phyloP scores from a whole-genome alignment of 2,888 invertebrate genomes.

The Cryptocephalus primarius region DNA sequence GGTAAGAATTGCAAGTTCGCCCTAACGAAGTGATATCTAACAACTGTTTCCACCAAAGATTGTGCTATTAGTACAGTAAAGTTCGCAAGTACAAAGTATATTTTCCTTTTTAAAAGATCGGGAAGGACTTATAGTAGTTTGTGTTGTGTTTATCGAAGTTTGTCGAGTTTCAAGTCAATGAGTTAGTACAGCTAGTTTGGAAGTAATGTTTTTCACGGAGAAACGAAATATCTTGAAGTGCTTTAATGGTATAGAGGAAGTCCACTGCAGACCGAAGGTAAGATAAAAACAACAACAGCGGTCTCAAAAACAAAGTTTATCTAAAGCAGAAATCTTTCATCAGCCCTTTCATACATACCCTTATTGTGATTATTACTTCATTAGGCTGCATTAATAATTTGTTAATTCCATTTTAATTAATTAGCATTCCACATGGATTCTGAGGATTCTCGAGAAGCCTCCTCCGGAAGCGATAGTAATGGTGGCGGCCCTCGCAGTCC shows the following conservation, averaged over 20 bases:
- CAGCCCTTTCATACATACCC: conserved; percentile 1
- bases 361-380: not conserved
- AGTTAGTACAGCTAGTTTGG: conserved; percentile 16
- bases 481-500: conserved; percentile 22
- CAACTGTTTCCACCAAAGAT: not conserved
- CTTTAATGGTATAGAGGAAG: conserved; percentile 35
- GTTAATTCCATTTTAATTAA: conserved; percentile 11
- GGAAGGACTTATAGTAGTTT: conserved; percentile 37
- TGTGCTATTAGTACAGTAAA: not conserved
- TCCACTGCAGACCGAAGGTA: conserved; percentile 35
- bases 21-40: not conserved
- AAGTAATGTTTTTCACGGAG: conserved; percentile 28
- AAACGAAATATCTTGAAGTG: conserved; percentile 34
- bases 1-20: not conserved
- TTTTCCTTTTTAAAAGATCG: conserved; percentile 16
- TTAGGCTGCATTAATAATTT: not conserved
- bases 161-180: conserved; percentile 22
- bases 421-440: conserved; percentile 42
- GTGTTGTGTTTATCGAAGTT: conserved; percentile 34
- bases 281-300: conserved; percentile 31
- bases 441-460: conserved; percentile 47
- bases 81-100: not conserved
- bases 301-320: conserved; percentile 25
- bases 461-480: conserved; percentile 31
- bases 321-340: conserved; percentile 21